A percentile compares a stretch with the other conserved stretches of the same genome.
These are phyloP conservation scores for Bombus waltoni DNA, from an alignment of 1,140 invertebrate species.

Conservation along the genomic window DNA sequence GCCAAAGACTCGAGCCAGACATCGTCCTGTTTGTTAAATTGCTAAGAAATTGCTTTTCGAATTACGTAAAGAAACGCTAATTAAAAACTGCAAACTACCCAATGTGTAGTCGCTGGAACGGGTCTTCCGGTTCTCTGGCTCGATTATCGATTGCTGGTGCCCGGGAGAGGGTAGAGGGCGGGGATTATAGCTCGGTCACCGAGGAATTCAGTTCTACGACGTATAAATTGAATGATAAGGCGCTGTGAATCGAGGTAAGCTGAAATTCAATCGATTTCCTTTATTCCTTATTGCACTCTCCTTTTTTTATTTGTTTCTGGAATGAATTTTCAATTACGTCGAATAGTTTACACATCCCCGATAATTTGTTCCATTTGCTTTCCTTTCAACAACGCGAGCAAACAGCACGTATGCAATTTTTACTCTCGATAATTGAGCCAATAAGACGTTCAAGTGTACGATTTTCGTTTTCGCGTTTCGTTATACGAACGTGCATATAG, in stretches of 20 bases:
- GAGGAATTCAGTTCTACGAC: background rate
- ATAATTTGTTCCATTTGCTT: too few relatives aligned
- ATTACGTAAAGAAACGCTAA: slow-evolving; percentile 62
- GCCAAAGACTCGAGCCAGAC: background rate
- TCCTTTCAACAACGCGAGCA: too few relatives aligned
- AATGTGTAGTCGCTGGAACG: background rate
- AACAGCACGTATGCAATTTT: too few relatives aligned
- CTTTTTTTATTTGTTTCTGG: too few relatives aligned
- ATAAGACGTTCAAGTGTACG: background rate
- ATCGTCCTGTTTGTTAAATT: slow-evolving; percentile 62
- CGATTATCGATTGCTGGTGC: slow-evolving; percentile 20
- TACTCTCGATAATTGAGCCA: too few relatives aligned
- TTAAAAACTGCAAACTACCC: slow-evolving; percentile 66
- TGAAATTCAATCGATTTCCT: background rate
- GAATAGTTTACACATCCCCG: too few relatives aligned
- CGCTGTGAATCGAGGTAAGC: background rate
- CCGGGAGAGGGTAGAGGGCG: too few relatives aligned
- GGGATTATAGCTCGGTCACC: background rate
- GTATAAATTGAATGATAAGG: slow-evolving; percentile 26
- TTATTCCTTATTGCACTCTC: too few relatives aligned
- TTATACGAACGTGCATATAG: too few relatives aligned
- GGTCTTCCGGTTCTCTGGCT: background rate
- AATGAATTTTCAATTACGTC: too few relatives aligned
- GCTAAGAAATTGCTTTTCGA: slow-evolving; percentile 57
- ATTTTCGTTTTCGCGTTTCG: background rate